phyloP scores from a whole-genome alignment of 2,888 invertebrate genomes.

The Nebria brevicollis region DNA sequence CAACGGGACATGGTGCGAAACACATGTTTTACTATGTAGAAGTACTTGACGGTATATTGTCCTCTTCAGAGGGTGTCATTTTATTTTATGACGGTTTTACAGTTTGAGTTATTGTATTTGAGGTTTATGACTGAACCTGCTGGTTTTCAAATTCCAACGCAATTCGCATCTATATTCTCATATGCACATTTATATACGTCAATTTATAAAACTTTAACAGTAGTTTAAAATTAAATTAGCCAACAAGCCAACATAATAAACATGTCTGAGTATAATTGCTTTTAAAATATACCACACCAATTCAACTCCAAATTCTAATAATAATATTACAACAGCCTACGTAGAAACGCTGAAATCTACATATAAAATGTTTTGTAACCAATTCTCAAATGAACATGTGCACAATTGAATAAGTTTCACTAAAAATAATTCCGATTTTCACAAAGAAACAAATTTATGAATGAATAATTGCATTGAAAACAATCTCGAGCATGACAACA shows the following conservation, averaged over 20 bases:
- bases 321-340: neutral
- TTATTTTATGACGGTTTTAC: neutral
- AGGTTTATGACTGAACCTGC: neutral
- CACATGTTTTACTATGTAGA: neutral
- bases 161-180: too few species aligned
- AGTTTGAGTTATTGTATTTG: neutral
- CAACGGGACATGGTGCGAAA: slow-evolving; percentile 1
- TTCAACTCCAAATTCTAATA: neutral
- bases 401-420: slow-evolving; percentile 3
- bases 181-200: neutral
- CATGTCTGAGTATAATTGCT: neutral
- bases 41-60: neutral
- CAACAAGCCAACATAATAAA: neutral
- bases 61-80: neutral
- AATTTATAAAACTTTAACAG: neutral
- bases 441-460: neutral
- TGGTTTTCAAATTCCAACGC: too few species aligned
- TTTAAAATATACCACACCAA: neutral
- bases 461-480: slow-evolving; percentile 9
- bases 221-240: slow-evolving; percentile 1
- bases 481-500: neutral
- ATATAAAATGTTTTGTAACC: neutral
- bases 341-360: neutral
- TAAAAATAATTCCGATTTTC: slow-evolving; percentile 1
- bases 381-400: neutral